A percentile compares a stretch with the other conserved stretches of the same genome.
These are phyloP conservation scores for Chrysolina americana DNA, from an alignment of 2,888 invertebrate species.

Conservation along the genomic window DNA sequence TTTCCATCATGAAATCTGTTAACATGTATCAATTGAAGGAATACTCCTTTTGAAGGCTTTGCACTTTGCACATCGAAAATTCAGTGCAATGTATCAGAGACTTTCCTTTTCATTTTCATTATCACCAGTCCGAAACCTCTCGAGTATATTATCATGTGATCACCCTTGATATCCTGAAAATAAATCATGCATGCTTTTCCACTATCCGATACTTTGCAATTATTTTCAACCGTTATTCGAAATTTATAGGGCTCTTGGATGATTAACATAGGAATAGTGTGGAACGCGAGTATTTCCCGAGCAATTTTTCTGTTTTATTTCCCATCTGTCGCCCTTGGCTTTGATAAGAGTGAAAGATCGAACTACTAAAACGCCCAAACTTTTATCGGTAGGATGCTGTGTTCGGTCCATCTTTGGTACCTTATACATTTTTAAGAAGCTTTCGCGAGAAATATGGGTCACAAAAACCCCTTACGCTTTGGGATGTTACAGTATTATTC, in stretches of 20 bases:
- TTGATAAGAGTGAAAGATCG: slow-evolving; percentile 56
- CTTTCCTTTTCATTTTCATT: no score
- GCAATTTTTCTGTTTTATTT: slow-evolving; percentile 60
- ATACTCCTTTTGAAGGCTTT: no score
- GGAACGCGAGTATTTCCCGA: slow-evolving; percentile 54
- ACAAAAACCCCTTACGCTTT: neutral
- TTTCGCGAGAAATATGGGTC: slow-evolving; percentile 26
- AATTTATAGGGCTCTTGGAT: slow-evolving; percentile 47
- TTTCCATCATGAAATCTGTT: no score
- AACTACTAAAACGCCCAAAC: slow-evolving; percentile 48
- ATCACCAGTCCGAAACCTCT: no score
- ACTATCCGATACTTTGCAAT: slow-evolving; percentile 41
- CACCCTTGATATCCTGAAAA: neutral
- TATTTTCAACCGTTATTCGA: slow-evolving; percentile 44
- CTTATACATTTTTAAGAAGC: slow-evolving; percentile 43
- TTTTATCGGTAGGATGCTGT: slow-evolving; percentile 53
- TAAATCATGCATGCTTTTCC: neutral
- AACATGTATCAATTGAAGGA: no score
- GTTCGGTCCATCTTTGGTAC: slow-evolving; percentile 43
- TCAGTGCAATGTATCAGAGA: no score
- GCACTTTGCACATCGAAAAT: no score
- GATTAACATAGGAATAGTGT: slow-evolving; percentile 51
- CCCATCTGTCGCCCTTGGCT: slow-evolving; percentile 54
- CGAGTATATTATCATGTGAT: neutral
- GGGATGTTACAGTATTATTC: neutral